Evolutionary conservation across 2,113 vertebrate species (phyloP).

Genomic region (Grammomys dolichurus): DNA sequence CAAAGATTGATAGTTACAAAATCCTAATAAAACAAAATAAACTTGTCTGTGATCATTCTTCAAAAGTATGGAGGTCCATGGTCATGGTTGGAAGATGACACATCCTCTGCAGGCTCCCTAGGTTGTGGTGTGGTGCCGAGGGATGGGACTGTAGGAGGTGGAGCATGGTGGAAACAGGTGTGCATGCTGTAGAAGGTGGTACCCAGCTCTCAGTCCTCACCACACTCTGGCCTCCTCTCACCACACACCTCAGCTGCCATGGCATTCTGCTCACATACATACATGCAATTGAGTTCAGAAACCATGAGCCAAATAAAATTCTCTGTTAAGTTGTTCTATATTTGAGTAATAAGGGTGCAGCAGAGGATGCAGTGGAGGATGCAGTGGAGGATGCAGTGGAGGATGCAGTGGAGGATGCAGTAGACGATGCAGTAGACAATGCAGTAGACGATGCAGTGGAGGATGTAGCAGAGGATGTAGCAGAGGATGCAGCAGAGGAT

Average conservation of each 20-base stretch:
- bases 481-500: too few relatives aligned
- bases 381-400: too few relatives aligned
- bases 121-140: too few relatives aligned
- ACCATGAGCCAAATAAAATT: background rate
- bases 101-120: background rate
- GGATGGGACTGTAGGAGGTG: background rate
- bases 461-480: too few relatives aligned
- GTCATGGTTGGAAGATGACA: background rate
- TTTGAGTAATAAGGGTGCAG: too few relatives aligned
- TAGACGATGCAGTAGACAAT: too few relatives aligned
- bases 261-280: background rate
- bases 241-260: too few relatives aligned
- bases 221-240: background rate
- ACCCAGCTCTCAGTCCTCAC: background rate
- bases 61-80: background rate
- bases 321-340: background rate
- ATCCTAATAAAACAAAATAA: background rate
- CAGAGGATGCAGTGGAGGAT: too few relatives aligned
- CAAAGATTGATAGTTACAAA: background rate
- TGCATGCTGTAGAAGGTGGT: background rate
- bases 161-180: too few relatives aligned
- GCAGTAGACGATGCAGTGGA: too few relatives aligned
- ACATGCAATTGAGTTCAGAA: background rate
- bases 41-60: background rate
- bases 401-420: too few relatives aligned